These are phyloP conservation scores for Callionymus lyra DNA, from an alignment of 2,113 vertebrate species.

Conservation along the genomic window DNA sequence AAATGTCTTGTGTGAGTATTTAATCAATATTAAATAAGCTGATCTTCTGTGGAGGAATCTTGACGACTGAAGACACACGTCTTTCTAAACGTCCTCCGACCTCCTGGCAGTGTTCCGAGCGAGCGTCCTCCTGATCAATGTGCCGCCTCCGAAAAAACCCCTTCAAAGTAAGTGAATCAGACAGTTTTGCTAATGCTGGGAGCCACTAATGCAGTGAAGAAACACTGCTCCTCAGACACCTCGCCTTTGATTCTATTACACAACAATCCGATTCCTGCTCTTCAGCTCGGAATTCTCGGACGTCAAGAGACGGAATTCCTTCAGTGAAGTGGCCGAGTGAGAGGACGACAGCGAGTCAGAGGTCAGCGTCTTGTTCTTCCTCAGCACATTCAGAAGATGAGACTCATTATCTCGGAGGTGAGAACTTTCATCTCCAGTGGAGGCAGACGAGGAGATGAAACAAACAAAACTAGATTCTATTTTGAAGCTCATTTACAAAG, in stretches of 20 bases:
- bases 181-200: slow-evolving; percentile 27
- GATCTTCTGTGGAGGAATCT: too few relatives aligned
- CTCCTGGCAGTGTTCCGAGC: slow-evolving; percentile 30
- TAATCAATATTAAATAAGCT: slow-evolving; percentile 6
- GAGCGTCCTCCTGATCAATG: slow-evolving; percentile 43
- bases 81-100: slow-evolving; percentile 25
- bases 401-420: too few relatives aligned
- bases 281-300: slow-evolving; percentile 1
- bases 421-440: too few relatives aligned
- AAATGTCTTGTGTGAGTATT: too few relatives aligned
- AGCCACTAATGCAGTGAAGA: slow-evolving; percentile 52
- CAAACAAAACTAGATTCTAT: too few relatives aligned
- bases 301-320: slow-evolving; percentile 4
- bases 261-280: slow-evolving; percentile 7
- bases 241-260: background rate
- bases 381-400: too few relatives aligned
- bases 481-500: too few relatives aligned
- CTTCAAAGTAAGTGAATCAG: slow-evolving; percentile 49
- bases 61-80: slow-evolving; percentile 13
- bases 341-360: too few relatives aligned
- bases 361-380: too few relatives aligned
- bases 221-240: slow-evolving; percentile 17
- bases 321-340: too few relatives aligned
- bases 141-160: slow-evolving; percentile 32
- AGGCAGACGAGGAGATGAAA: too few relatives aligned